These are phyloP conservation scores for Engraulis encrasicolus DNA, from an alignment of 2,113 vertebrate species.

Conservation along the genomic window DNA sequence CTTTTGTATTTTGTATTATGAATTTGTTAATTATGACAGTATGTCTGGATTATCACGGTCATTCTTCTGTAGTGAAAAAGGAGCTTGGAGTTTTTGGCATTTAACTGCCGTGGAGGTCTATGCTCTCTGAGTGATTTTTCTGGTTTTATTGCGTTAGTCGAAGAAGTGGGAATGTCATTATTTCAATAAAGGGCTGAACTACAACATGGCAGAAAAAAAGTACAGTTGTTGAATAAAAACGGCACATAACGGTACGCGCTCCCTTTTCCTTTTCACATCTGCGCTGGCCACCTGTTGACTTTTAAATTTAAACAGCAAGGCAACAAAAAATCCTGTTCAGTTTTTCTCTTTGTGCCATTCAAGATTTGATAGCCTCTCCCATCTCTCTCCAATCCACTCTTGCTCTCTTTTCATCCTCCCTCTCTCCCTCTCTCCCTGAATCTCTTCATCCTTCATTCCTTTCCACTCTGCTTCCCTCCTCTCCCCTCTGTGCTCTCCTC, in stretches of 20 bases:
- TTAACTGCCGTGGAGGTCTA: too few relatives aligned
- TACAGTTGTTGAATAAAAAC: background rate
- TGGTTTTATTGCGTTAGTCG: background rate
- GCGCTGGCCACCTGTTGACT: background rate
- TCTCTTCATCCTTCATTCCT: slow-evolving; percentile 19
- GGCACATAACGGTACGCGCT: background rate
- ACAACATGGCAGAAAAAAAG: background rate
- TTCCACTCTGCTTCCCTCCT: slow-evolving; percentile 46
- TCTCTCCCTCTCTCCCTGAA: slow-evolving; percentile 15
- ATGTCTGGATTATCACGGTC: too few relatives aligned
- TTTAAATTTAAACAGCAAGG: slow-evolving; percentile 8
- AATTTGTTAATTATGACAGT: too few relatives aligned
- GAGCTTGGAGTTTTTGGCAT: too few relatives aligned
- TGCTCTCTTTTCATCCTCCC: slow-evolving; percentile 43
- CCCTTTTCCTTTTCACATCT: background rate
- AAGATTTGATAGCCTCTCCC: slow-evolving; percentile 2
- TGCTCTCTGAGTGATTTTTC: too few relatives aligned
- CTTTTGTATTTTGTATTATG: too few relatives aligned
- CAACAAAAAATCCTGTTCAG: background rate
- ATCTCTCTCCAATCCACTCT: slow-evolving; percentile 14
- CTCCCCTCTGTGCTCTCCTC: too few relatives aligned
- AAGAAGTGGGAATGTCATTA: background rate
- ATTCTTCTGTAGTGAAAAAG: too few relatives aligned
- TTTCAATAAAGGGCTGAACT: background rate
- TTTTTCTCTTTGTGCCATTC: background rate